phyloP scores from a whole-genome alignment of 2,113 vertebrate species.

The Pterocles burchelli region DNA sequence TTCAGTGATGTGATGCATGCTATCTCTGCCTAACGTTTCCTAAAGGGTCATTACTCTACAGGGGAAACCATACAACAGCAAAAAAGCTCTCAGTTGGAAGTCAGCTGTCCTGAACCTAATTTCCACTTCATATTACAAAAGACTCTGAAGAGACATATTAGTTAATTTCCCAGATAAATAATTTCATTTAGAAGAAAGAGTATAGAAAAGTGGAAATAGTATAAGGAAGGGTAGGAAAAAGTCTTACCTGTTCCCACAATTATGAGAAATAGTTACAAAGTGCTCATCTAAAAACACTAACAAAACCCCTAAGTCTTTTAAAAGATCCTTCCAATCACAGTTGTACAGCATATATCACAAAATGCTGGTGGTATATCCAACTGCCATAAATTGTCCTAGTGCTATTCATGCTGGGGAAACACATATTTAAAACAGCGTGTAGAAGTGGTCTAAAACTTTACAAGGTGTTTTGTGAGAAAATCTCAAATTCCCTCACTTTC shows the following conservation, averaged over 20 bases:
- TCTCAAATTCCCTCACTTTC: not conserved
- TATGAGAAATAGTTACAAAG: not conserved
- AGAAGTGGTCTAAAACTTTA: not conserved
- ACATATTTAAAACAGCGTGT: not conserved
- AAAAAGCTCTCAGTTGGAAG: not conserved
- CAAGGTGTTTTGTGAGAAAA: not conserved
- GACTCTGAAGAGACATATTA: not conserved
- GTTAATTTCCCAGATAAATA: not conserved
- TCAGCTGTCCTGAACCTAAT: not conserved
- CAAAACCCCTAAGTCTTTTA: not conserved
- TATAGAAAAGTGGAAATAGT: not conserved
- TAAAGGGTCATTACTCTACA: not conserved
- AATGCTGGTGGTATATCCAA: not conserved
- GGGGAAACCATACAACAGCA: not conserved
- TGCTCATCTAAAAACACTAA: not conserved
- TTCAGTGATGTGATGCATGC: not conserved
- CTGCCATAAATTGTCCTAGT: not conserved
- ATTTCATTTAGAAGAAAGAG: not conserved
- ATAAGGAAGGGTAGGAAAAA: not conserved
- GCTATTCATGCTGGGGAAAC: not conserved
- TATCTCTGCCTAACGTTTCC: not conserved
- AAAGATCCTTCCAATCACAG: not conserved
- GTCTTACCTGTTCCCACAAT: not conserved
- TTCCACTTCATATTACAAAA: not conserved
- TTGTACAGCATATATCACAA: not conserved